Evolutionary conservation across 2,797 vertebrate genomes (phyloP).

Genomic region (Gastrophryne carolinensis): DNA sequence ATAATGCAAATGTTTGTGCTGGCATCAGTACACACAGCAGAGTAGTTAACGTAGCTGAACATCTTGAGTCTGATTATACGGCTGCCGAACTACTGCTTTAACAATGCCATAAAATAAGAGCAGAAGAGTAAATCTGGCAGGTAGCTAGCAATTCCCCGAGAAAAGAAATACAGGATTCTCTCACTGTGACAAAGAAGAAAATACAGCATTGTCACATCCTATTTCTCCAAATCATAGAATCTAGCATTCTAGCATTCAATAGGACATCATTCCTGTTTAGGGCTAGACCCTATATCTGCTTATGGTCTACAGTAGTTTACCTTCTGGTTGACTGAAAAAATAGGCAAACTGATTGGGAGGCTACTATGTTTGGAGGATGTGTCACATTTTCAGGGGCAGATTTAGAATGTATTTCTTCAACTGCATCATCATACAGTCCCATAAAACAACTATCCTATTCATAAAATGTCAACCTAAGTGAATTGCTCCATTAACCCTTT

Average conservation of each 20-base stretch:
- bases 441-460: too few relatives aligned
- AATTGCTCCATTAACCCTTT: too few relatives aligned
- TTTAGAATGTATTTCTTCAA: too few relatives aligned
- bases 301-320: neutral
- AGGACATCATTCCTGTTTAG: neutral
- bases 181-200: neutral
- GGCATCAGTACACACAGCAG: constrained; percentile 13
- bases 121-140: constrained; percentile 36
- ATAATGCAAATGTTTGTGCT: constrained; percentile 48
- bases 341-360: neutral
- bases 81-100: constrained; percentile 35
- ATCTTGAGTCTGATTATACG: constrained; percentile 46
- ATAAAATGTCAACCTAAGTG: too few relatives aligned
- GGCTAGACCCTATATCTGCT: neutral
- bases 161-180: constrained; percentile 2
- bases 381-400: too few relatives aligned
- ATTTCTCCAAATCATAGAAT: neutral
- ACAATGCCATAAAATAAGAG: constrained; percentile 9
- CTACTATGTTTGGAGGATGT: too few relatives aligned
- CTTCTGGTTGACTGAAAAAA: neutral
- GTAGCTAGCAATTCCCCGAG: constrained; percentile 1
- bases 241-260: neutral
- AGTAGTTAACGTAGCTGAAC: constrained; percentile 41
- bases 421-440: too few relatives aligned
- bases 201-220: neutral